Percentiles rank a stretch among this genome's conserved stretches.
These are phyloP conservation scores for Podotricha telesiphe DNA, from an alignment of 2,888 invertebrate genomes.

Conservation along the genomic window DNA sequence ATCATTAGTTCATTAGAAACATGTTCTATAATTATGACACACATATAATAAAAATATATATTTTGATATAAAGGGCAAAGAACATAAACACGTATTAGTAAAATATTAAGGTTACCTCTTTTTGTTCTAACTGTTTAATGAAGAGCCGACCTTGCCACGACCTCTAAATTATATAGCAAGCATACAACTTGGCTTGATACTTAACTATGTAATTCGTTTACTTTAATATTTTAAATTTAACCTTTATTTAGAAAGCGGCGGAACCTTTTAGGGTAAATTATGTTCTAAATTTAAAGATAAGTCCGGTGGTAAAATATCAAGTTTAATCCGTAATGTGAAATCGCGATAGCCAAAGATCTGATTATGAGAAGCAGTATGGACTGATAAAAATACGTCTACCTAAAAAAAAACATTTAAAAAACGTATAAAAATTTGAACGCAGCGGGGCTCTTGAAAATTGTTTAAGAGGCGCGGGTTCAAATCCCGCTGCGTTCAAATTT, in stretches of 20 bases:
- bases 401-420: too few species aligned
- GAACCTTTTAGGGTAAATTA: neutral
- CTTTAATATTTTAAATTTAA: conserved; percentile 16
- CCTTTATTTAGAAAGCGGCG: neutral
- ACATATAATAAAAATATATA: neutral
- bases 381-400: too few species aligned
- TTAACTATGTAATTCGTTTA: conserved; percentile 19
- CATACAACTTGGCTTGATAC: conserved; percentile 13
- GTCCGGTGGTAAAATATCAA: neutral
- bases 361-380: too few species aligned
- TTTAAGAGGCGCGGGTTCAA: too few species aligned
- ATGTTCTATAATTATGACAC: neutral
- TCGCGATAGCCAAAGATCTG: too few species aligned
- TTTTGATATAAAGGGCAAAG: neutral
- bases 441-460: too few species aligned
- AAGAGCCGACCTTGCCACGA: conserved; percentile 21
- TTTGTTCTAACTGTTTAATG: conserved; percentile 20
- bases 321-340: too few species aligned
- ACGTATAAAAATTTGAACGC: too few species aligned
- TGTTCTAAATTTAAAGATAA: neutral
- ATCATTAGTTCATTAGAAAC: too few species aligned
- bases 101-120: conserved; percentile 5
- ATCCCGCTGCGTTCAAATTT: too few species aligned
- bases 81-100: neutral
- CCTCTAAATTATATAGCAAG: conserved; percentile 25